Evolutionary conservation across 2,113 vertebrate species (phyloP).

Genomic region (Oncorhynchus kisutch): DNA sequence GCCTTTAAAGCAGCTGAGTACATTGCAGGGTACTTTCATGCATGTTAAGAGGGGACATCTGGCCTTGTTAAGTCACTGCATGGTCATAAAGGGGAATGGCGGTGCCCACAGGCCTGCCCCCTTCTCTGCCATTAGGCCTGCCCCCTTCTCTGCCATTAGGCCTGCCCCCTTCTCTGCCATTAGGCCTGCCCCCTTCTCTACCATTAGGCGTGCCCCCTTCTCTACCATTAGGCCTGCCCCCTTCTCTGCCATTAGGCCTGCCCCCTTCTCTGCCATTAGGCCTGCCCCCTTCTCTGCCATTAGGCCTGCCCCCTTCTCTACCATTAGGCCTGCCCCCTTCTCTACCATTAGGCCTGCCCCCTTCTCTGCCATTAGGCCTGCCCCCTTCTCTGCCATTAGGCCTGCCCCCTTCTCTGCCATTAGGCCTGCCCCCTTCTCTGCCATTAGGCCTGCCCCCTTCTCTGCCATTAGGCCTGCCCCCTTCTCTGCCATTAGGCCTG

Average conservation of each 20-base stretch:
- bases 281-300: constrained; percentile 2
- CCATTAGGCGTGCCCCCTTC: neutral
- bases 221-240: neutral
- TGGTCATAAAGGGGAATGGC: constrained; percentile 72
- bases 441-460: constrained; percentile 3
- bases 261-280: neutral
- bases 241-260: too few species aligned
- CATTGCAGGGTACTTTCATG: constrained; percentile 67
- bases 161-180: constrained; percentile 1
- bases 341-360: constrained; percentile 1
- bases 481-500: neutral
- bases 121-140: neutral
- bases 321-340: constrained; percentile 5
- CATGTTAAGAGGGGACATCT: constrained; percentile 69
- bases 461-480: constrained; percentile 1
- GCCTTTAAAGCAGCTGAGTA: constrained; percentile 69
- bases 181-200: neutral
- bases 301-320: constrained; percentile 1
- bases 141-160: neutral
- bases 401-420: constrained; percentile 1
- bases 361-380: neutral
- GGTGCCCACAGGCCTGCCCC: constrained; percentile 43
- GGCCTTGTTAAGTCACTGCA: constrained; percentile 74
- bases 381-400: neutral
- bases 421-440: constrained; percentile 3